A percentile compares a stretch with the other conserved stretches of the same genome.
Conservation (phyloP, 2,113 vertebrate species). For the Carassius gibelio region DNA sequence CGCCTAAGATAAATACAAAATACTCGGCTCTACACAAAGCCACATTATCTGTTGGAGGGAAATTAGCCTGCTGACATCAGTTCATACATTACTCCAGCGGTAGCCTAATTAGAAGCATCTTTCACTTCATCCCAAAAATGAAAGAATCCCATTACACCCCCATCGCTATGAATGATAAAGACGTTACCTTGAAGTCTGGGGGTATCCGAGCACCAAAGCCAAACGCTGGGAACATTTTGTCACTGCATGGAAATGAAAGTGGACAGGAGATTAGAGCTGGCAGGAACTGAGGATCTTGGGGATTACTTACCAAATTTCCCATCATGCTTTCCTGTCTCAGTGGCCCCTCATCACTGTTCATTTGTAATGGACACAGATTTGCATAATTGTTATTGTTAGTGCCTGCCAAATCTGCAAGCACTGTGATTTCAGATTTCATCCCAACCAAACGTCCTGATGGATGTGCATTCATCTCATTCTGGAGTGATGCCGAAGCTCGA, state of each 20-base stretch:
- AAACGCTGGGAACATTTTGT: conserved; percentile 99
- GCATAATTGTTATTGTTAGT: conserved; percentile 44
- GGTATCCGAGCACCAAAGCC: conserved; percentile 96
- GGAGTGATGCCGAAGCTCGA: neutral
- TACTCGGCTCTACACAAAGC: neutral
- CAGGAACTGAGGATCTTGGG: neutral
- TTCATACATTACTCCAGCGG: neutral
- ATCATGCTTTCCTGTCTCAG: conserved; percentile 29
- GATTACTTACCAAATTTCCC: conserved; percentile 18
- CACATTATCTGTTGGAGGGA: conserved; percentile 6
- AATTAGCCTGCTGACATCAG: conserved; percentile 6
- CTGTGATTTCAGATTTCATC: conserved; percentile 16
- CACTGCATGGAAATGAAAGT: conserved; percentile 75
- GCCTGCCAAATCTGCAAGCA: neutral
- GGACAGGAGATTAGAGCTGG: conserved; percentile 32
- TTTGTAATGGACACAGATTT: conserved; percentile 27
- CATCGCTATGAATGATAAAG: conserved; percentile 42
- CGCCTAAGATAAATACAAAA: conserved; percentile 10
- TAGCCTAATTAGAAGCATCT: neutral
- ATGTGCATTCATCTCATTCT: neutral
- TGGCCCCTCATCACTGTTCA: neutral
- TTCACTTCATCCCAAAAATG: neutral
- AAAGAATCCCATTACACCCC: conserved; percentile 36
- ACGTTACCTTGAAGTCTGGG: conserved; percentile 90
- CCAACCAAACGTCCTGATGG: conserved; percentile 8